phyloP scores from a whole-genome alignment of 2,113 vertebrate genomes.

The Vidua macroura region DNA sequence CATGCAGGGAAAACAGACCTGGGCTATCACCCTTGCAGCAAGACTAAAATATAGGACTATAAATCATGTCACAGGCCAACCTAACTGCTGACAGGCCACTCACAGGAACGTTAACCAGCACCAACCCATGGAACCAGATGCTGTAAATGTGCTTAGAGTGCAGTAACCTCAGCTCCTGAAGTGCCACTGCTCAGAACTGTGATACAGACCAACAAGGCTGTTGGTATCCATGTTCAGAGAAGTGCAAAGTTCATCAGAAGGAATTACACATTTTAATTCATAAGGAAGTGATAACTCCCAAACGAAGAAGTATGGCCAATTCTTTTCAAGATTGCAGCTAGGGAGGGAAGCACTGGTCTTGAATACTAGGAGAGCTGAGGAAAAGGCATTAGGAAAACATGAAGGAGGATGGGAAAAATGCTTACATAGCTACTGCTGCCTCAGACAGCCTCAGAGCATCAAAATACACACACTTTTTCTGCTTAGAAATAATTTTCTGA shows the following conservation, averaged over 20 bases:
- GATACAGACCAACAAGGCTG: not conserved
- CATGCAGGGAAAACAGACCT: not conserved
- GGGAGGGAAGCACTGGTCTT: not conserved
- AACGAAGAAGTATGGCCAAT: not conserved
- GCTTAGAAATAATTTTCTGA: not conserved
- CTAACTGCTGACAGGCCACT: constrained; percentile 2
- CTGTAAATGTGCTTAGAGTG: not conserved
- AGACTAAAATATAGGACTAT: not conserved
- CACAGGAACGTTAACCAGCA: not conserved
- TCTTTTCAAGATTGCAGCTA: not conserved
- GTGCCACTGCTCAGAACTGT: not conserved
- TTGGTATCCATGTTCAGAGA: rapidly evolving
- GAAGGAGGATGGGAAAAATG: not conserved
- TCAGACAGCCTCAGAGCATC: not conserved
- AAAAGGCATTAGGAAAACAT: not conserved
- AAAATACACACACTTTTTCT: not conserved
- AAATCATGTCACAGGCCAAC: not conserved
- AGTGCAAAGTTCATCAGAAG: not conserved
- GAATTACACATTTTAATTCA: not conserved
- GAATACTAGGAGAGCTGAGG: not conserved
- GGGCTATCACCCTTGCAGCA: not conserved
- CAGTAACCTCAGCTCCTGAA: not conserved
- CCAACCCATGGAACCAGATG: not conserved
- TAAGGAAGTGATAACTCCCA: not conserved
- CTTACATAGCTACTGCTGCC: not conserved